Base-by-base conservation (phyloP, 2,888 invertebrate species). In the Dolichomitus sp. region DNA sequence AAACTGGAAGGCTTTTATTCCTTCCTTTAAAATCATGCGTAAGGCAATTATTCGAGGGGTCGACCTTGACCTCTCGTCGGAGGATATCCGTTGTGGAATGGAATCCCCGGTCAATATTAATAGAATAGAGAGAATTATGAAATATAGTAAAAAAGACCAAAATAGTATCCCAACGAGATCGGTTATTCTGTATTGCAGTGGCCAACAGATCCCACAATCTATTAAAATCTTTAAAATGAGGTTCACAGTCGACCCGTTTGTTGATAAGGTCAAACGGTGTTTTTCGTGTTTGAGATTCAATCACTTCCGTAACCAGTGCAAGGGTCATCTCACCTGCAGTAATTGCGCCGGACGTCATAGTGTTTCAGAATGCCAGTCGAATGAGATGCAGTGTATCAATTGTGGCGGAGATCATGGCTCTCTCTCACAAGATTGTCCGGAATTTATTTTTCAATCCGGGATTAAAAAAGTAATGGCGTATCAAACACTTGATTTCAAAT, bases 201-300 rank as follows among this genome's bases (percentile, higher is more conserved):
- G 63, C 40, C 63, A 63, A 17, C 42, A 63, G 19, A 63, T 63
- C 5, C 42, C 63, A 5, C 42, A 23, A 12, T 42, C 63, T 19
- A 42, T 63, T 6, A 40, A 40, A 17, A 63, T 63, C 12, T 42
- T 4, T 19, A 42, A 63, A 23, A 42, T 63, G 63, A n/a, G 23
- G 1, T 63, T 42, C 6, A 17, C 17, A 1, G 63, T 63, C 12
- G 42, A 23, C 23, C 23, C 23, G 23, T 23, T 23, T 23, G 23
- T 23, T 23, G 23, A 23, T 23, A 23, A 23, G 23, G 23, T 23
- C 23, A 23, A 23, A 23, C 23, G 23, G 23, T 23, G 23, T 23
- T 23, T 23, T 23, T 23, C 19, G 9, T 61, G 61, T 7, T 17
- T 61, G 2, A 37, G 40, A 2, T 61, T 40, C 12, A 40, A 61